Evolutionary conservation across 1,140 invertebrate species (phyloP).

Genomic region (Eufriesea mexicana): DNA sequence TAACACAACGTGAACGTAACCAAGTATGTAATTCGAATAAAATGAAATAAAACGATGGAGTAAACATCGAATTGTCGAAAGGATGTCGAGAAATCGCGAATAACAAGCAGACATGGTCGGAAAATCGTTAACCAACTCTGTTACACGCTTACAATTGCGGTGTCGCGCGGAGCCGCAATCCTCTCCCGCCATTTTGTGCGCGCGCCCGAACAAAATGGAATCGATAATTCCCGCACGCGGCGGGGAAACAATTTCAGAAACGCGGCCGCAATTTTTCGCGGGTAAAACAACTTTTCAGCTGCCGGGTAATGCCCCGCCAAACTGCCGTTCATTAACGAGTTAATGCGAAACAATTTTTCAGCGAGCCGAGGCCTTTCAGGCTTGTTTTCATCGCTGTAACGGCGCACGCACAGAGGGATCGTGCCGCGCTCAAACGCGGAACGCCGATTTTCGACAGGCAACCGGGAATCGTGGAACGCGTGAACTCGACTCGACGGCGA

Average conservation of each 20-base stretch:
- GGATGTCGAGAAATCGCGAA: too few relatives aligned
- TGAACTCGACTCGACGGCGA: not conserved
- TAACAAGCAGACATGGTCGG: too few relatives aligned
- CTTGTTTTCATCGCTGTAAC: not conserved
- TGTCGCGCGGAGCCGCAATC: too few relatives aligned
- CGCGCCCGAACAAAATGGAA: constrained; percentile 21
- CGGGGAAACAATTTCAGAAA: constrained; percentile 42
- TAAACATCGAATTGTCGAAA: too few relatives aligned
- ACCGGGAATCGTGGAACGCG: not conserved
- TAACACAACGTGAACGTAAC: too few relatives aligned
- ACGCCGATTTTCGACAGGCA: not conserved
- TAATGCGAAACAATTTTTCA: constrained; percentile 42
- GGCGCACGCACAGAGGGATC: not conserved
- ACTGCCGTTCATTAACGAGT: constrained; percentile 37
- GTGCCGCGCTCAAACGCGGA: not conserved
- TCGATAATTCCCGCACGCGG: constrained; percentile 27
- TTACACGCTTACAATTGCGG: too few relatives aligned
- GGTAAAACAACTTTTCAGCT: constrained; percentile 16
- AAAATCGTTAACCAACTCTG: too few relatives aligned
- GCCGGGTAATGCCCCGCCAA: constrained; percentile 8
- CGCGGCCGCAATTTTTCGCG: constrained; percentile 29
- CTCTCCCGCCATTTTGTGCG: not conserved
- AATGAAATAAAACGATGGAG: too few relatives aligned
- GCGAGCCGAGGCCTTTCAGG: not conserved
- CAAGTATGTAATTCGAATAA: too few relatives aligned